phyloP scores from a whole-genome alignment of 2,113 vertebrate genomes.

The Dendrocopos noguchii region DNA sequence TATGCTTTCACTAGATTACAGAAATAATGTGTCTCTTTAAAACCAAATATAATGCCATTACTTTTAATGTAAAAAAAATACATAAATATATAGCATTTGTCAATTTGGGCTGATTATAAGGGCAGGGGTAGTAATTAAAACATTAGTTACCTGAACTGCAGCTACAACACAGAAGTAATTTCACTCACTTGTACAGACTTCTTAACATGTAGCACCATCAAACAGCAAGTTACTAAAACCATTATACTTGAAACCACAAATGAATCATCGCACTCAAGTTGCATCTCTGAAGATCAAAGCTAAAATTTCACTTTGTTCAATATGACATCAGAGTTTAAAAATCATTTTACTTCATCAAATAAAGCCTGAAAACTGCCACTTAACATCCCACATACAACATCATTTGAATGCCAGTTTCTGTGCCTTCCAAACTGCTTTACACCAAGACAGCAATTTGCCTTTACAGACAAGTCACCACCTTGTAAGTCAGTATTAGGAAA shows the following conservation, averaged over 20 bases:
- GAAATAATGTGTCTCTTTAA: background rate
- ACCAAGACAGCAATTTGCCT: background rate
- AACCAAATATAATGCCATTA: background rate
- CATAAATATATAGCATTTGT: fast-evolving
- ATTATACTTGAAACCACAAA: background rate
- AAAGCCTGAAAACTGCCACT: slow-evolving; percentile 4
- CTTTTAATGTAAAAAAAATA: background rate
- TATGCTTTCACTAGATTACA: background rate
- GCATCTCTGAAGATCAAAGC: slow-evolving; percentile 21
- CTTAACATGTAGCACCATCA: background rate
- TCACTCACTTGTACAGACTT: background rate
- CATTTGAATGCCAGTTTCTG: background rate
- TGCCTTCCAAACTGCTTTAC: slow-evolving; percentile 1
- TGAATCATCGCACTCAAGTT: background rate
- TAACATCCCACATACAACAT: background rate
- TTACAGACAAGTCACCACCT: background rate
- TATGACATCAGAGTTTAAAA: background rate
- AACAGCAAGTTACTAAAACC: background rate
- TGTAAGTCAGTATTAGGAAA: background rate
- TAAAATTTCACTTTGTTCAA: slow-evolving; percentile 31
- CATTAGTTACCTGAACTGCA: background rate
- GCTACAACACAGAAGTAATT: background rate
- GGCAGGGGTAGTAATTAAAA: background rate
- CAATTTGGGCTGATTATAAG: background rate
- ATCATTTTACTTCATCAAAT: background rate